Conservation (phyloP, 2,797 vertebrate species). For the Podarcis lilfordi region DNA sequence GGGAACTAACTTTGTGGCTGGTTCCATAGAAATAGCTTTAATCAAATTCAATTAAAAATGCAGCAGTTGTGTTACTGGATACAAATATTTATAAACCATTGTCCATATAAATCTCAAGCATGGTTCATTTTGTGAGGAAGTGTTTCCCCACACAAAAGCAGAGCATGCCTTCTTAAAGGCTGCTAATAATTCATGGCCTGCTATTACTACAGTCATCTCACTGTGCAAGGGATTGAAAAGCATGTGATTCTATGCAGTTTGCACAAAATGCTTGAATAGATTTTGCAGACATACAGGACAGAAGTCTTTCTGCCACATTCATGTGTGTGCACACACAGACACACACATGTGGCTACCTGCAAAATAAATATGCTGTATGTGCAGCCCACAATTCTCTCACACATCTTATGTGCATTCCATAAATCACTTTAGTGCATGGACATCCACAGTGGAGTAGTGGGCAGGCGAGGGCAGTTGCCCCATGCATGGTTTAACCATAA, state of each 20-base stretch:
- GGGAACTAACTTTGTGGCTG: background rate
- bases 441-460: too few relatives aligned
- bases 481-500: too few relatives aligned
- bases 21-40: slow-evolving; percentile 7
- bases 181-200: background rate
- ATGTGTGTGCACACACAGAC: background rate
- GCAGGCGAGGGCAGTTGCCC: background rate
- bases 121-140: background rate
- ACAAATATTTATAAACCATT: slow-evolving; percentile 2
- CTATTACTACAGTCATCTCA: background rate
- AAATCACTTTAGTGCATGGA: background rate
- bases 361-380: background rate
- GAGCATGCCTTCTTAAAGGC: background rate
- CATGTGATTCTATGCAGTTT: background rate
- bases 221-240: background rate
- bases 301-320: background rate
- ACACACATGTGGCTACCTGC: background rate
- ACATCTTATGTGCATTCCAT: background rate
- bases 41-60: background rate
- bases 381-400: background rate
- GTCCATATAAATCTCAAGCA: background rate
- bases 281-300: background rate
- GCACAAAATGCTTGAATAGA: background rate
- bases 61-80: background rate
- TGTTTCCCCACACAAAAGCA: background rate